These are phyloP conservation scores for Stegana nigrithorax DNA, from an alignment of 2,888 invertebrate genomes.

Conservation along the genomic window DNA sequence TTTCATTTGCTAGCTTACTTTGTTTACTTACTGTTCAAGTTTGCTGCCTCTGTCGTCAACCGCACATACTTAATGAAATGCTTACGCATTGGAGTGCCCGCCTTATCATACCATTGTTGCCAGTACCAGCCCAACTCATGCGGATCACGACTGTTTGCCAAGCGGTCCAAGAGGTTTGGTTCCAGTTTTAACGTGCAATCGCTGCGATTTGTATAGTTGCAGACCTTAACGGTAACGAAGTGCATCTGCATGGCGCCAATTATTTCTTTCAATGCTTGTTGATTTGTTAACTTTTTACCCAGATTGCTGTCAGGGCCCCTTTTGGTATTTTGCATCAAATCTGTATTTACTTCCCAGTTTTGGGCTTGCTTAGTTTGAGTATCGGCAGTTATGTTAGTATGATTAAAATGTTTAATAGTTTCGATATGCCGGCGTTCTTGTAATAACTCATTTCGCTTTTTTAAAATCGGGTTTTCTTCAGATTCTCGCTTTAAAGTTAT, in stretches of 20 bases:
- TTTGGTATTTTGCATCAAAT: too few species aligned
- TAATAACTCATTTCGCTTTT: too few species aligned
- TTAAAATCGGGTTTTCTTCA: too few species aligned
- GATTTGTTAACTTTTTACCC: slow-evolving; percentile 76
- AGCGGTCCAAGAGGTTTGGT: slow-evolving; percentile 74
- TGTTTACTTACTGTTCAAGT: slow-evolving; percentile 76
- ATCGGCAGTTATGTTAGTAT: too few species aligned
- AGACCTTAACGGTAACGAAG: slow-evolving; percentile 82
- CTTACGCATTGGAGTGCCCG: slow-evolving; percentile 74
- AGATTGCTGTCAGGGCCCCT: too few species aligned
- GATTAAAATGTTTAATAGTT: too few species aligned
- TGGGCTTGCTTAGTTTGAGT: too few species aligned
- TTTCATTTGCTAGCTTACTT: too few species aligned
- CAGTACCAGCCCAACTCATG: slow-evolving; percentile 83
- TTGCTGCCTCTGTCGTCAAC: slow-evolving; percentile 77
- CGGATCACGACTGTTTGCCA: slow-evolving; percentile 78
- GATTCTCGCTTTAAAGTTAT: too few species aligned
- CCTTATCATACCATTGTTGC: slow-evolving; percentile 83
- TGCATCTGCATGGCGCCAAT: slow-evolving; percentile 80
- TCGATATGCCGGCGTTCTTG: too few species aligned
- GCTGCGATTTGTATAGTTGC: slow-evolving; percentile 73
- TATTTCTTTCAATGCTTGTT: slow-evolving; percentile 73
- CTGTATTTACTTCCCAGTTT: too few species aligned
- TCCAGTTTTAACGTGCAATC: slow-evolving; percentile 79
- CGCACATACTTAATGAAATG: slow-evolving; percentile 77